Base-by-base conservation (phyloP, 2,888 invertebrate species). In the Diachrysia chrysitis region DNA sequence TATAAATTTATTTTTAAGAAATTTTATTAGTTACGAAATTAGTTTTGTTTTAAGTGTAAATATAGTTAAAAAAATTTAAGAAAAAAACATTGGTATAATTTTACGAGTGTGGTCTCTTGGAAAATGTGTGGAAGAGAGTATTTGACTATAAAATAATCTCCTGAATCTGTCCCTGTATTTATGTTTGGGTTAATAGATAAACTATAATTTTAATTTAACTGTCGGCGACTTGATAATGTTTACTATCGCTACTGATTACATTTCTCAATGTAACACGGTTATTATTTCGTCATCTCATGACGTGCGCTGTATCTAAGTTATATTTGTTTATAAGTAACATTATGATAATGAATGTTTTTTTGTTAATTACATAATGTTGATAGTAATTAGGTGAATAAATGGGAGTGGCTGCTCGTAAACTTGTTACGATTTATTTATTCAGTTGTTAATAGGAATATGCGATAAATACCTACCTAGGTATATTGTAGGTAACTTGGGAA, bases 171-270 rank as follows among this genome's bases (percentile, higher is more conserved):
- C 48, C 12, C 48, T 51, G 48, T 51, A 19, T 21, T 10, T 9
- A 51, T 51, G 48, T 51, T 51, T 51, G 48, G 48, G 48, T 51
- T 51, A 51, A 51, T 21, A 51, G 12, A 51, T 14, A 51, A 21
- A 21, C 1, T 12, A 21, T 51, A 19, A 51, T 48, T 48, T 48
- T 48, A 48, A 48, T 51, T 21, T 21, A 19, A 21, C 21, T 51
- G 48, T 51, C 48, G 19, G 3, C 25, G 25, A 25, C 12, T 51
- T n/a, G 48, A 19, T 48, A 12, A 2, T 21, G 14, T 17, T 46
- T 51, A 21, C 19, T 21, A 21, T 21, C 48, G 19, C 48, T 51
- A 3, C 21, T 21, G 48, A 51, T 51, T 10, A 51, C 48, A 51
- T 51, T 51, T 21, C 19, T 51, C 21, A 51, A 19, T 51, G 48